Base-by-base conservation (phyloP, 1,140 invertebrate species). In the Polypedilum vanderplanki region DNA sequence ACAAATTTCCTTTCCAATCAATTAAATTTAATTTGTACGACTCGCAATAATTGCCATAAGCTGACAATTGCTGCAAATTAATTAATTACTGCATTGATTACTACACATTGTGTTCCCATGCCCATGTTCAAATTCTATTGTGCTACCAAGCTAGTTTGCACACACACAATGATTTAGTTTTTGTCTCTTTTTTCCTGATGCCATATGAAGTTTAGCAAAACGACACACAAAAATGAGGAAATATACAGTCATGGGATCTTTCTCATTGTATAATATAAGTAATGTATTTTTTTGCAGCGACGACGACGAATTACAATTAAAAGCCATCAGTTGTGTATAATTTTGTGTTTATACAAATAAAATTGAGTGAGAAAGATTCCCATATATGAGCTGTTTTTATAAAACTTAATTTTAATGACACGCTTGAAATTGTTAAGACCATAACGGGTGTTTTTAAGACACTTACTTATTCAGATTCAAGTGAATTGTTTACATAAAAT, bases 381-480 rank as follows among this genome's bases (percentile, higher is more conserved):
- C 46, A 57, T n/a, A 57, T 57, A n/a, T 57, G 46, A n/a, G 46
- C 4, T 57, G 46, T 57, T n/a, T 46, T n/a, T 57, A n/a, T 57
- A 57, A 57, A 57, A 12, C 46, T 57, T 57, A 57, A 57, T 57
- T 57, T 57, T n/a, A 57, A 57, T 57, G 46, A 57, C n/a, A 57
- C 12, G 46, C n/a, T 57, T 57, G 46, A 12, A 12, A 57, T 57
- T 57, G 46, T n/a, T 57, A 15, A 33, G 5, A 57, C 46, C 46
- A 57, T 57, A 57, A 57, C 46, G 46, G 46, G 46, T 57, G 46
- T 57, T 57, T 57, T 33, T 33, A 33, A 33, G 24, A 33, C 24
- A 33, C 24, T 33, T 5, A 33, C 1, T 33, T 33, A 33, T 33
- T 33, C 24, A 33, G 5, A 33, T 33, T 33, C 24, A 33, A 33